Evolutionary conservation across 1,140 invertebrate genomes (phyloP), one percentile per base, ranked within the genome.

Genomic region (Bombus polaris): DNA sequence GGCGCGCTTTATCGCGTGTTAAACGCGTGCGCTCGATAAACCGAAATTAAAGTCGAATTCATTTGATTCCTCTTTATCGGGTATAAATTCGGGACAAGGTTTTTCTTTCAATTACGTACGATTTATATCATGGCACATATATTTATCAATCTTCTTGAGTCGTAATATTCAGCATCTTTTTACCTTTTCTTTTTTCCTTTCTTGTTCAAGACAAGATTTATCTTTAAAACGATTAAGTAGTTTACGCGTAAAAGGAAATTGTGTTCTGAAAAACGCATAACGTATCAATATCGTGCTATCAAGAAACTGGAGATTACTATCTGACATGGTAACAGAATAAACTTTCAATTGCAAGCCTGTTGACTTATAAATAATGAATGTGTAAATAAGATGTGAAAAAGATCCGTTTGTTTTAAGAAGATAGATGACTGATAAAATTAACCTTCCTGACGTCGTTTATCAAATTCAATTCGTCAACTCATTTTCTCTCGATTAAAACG

Each of bases 231-330:
- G 39, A 79, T 83, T 32, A 68, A 72, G 32, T 22, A 71, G 5
- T 32, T 22, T 68, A 68, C 73, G 15, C 15, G 25, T 66, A 57
- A 39, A 84, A 57, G 13, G 28, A 79, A 62, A 53, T 35, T 9
- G 28, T 35, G 53, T 78, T 47, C 53, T 57, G 47, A 59, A 80
- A 85, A 80, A 85, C 22, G 53, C 68, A 79, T 59, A 42, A 42
- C 57, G 68, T 72, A 76, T 80, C 76, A 80, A 80, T 76, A 80
- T 80, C 76, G 68, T 44, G 83, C 72, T 85, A 85, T 79, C 83
- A 28, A 53, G 59, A 84, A 78, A 47, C 39, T 53, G 37, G 42
- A 85, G 76, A 85, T 85, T 59, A 71, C 57, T 79, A 85, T 85
- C 83, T 77, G 35, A 25, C 35, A 4, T 77, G 62, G 62, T 72